Evolutionary conservation across 2,113 vertebrate genomes (phyloP), one percentile per base, ranked within the genome.

Genomic region (Siniperca knerii): DNA sequence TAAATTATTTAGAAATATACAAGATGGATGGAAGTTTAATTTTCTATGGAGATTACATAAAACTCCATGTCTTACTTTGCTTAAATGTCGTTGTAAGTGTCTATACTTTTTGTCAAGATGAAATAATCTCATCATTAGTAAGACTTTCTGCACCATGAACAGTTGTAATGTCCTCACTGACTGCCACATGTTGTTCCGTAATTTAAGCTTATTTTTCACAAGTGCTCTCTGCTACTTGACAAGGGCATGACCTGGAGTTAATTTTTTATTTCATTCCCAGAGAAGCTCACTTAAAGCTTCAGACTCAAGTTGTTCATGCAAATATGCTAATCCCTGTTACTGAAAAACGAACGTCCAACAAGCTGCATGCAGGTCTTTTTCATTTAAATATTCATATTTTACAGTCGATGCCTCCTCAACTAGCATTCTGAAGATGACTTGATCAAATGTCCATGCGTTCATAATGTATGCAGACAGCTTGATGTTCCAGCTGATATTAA

Each of bases 1-100:
- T 94, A 89, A 92, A 95, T 80, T 73, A 88, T 90, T 88, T 79
- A 62, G 60, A 87, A 79, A 64, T 15, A 78, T 57, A 75, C 3
- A 3, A 83, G 0, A 33, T 46, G 25, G 54, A 25, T 40, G 8
- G 18, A 69, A 21, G 23, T 70, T 71, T 0, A 10, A 4, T 8
- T 13, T 46, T 75, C 6, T 58, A 29, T 6, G 2, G 15, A 33
- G 16, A 23, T 18, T 18, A 60, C 2, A 1, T 58, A 8, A 21
- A 78, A 54, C 11, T 29, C 42, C 10, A 12, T 7, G 0, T 60
- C 55, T 57, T 20, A 29, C 25, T n/a, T 50, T 60, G 29, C 50
- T 29, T 35, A 10, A 64, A 0, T 66, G 13, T 10, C 62, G 3
- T 20, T 35, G 25, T 4, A 44, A 61, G 21, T 18, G 48, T 65